Base-by-base conservation (phyloP, 2,797 vertebrate species). In the Enteromius trimaculatus region DNA sequence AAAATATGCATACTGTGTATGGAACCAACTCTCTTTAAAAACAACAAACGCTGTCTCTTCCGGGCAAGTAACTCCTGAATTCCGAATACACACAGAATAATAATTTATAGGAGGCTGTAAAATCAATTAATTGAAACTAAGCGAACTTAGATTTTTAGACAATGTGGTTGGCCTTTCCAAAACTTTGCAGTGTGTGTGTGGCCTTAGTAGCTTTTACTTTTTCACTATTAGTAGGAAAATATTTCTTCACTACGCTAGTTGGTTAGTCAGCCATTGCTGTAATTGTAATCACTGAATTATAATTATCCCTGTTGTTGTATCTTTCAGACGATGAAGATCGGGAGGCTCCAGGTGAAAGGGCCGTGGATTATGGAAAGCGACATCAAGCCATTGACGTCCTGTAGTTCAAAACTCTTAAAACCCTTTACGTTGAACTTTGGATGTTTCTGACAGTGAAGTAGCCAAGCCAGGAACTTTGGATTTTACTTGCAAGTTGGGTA, bases 321-420 rank as follows among this genome's bases (percentile, higher is more conserved):
- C 62, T 92, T 93, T 78, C 91, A 98, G 97, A 99, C 88, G 98
- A 99, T 13, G 98, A 99, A 26, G 97, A 99, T 79, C 93, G 95
- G 68, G 98, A 99, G 7, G 95, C 97, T 81, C 98, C 97, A 51
- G 97, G 96, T 29, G 98, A 97, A 77, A 91, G 92, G 4, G 95
- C 95, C 53, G 95, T 93, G 26, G 96, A 97, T 87, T 99, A 99
- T 26, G 93, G 96, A 88, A 99, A 99, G 89, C 94, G 96, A 83
- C 97, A 89, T 92, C 97, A 97, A 92, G 90, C 90, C 88, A 94
- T 93, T 9, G 96, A 98, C 31, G 96, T 96, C 86, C 96, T 98
- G 84, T 99, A 94, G 93, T 92, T 79, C 65, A 76, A 34, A 70
- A 85, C 83, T 75, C 79, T 62, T 16, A 29, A 68, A 37, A 81